phyloP scores from a whole-genome alignment of 2,113 vertebrate species.

The Archocentrus centrarchus region DNA sequence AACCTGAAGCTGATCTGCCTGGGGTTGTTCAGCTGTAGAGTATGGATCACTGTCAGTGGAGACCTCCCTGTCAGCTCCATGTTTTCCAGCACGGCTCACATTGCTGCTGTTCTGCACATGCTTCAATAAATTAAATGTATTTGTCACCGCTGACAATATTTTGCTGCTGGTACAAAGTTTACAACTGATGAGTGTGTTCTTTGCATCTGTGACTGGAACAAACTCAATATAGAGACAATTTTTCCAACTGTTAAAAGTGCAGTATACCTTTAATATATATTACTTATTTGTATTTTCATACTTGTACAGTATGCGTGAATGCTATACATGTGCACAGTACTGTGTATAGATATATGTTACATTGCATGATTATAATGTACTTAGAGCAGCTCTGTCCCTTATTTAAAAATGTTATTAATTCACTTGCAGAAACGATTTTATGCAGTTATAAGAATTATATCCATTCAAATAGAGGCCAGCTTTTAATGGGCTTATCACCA shows the following conservation, averaged over 20 bases:
- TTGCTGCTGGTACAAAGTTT: not conserved
- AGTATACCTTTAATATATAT: not conserved
- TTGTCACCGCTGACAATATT: not conserved
- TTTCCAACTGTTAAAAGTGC: not conserved
- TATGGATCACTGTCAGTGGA: no score
- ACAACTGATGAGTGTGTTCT: not conserved
- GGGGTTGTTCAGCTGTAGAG: not conserved
- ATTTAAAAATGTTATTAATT: not conserved
- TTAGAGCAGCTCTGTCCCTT: no score
- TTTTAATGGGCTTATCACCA: not conserved
- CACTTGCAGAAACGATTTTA: not conserved
- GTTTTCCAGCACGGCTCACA: not conserved
- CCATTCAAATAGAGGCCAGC: not conserved
- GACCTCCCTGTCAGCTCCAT: not conserved
- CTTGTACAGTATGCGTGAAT: not conserved
- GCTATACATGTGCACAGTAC: not conserved
- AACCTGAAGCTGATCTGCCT: rapidly evolving
- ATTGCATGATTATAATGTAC: not conserved
- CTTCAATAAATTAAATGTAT: not conserved
- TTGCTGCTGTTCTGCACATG: not conserved
- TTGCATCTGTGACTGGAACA: not conserved
- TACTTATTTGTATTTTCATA: not conserved
- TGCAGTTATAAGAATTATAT: not conserved
- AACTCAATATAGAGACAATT: not conserved
- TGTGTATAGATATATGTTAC: not conserved